Percentiles rank a stretch among this genome's conserved stretches.
These are phyloP conservation scores for Elanoides forficatus DNA, from an alignment of 2,113 vertebrate genomes.

Conservation along the genomic window DNA sequence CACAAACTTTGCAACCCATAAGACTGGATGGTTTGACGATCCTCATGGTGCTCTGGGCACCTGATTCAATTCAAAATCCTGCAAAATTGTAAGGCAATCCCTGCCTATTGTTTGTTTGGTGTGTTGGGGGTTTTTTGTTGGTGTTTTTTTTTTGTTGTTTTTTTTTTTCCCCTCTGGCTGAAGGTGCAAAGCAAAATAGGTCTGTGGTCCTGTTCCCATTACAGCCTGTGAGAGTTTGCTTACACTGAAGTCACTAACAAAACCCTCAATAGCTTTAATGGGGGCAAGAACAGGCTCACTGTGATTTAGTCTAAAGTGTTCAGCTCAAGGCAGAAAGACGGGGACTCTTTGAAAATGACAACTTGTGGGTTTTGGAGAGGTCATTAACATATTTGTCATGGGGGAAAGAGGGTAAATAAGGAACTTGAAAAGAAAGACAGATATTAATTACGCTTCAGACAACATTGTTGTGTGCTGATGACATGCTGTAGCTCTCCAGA, in stretches of 20 bases:
- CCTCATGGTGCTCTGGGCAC: background rate
- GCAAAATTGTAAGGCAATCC: background rate
- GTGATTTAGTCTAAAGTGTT: constrained; percentile 22
- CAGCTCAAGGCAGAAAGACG: constrained; percentile 40
- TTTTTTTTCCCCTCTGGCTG: background rate
- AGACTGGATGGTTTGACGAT: background rate
- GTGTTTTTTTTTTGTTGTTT: no score
- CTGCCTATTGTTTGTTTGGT: background rate
- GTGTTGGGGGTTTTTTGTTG: no score
- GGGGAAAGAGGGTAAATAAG: constrained; percentile 53
- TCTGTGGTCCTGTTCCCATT: constrained; percentile 20
- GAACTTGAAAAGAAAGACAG: constrained; percentile 62
- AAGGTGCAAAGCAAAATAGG: constrained; percentile 37
- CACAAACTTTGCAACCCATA: background rate
- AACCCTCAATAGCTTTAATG: constrained; percentile 37
- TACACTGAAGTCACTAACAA: constrained; percentile 28
- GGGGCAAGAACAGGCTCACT: constrained; percentile 19
- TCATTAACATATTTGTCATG: constrained; percentile 60
- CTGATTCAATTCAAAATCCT: background rate
- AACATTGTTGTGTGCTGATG: constrained; percentile 60
- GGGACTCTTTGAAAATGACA: constrained; percentile 61
- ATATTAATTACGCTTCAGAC: constrained; percentile 63
- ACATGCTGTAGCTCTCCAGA: constrained; percentile 34
- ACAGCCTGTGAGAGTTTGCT: constrained; percentile 35
- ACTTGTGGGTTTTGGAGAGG: constrained; percentile 42